These are phyloP conservation scores for Crossaster papposus DNA, from an alignment of 53 echinoderm and acorn worm species.

Conservation along the genomic window DNA sequence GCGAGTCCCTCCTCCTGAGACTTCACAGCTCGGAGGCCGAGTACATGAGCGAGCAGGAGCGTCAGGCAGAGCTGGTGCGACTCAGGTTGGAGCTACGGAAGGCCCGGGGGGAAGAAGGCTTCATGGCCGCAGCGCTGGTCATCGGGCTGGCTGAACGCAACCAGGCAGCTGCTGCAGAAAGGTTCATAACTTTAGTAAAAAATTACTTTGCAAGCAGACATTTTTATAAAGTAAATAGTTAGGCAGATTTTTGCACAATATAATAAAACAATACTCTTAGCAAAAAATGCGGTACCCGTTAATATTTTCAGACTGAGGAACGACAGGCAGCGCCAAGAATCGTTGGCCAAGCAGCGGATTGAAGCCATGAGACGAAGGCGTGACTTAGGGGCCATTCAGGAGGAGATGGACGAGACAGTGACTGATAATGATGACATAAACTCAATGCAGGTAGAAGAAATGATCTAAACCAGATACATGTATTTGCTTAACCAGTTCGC, in stretches of 20 bases:
- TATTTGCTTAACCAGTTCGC: too few species aligned
- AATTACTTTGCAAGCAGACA: neutral
- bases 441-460: constrained; percentile 80
- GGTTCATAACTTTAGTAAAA: constrained; percentile 45
- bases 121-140: constrained; percentile 87
- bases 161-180: constrained; percentile 81
- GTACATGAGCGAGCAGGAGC: constrained; percentile 91
- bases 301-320: constrained; percentile 70
- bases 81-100: constrained; percentile 88
- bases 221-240: neutral
- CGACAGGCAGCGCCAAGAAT: constrained; percentile 86
- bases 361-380: constrained; percentile 71
- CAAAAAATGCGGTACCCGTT: neutral
- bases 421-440: constrained; percentile 84
- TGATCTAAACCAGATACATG: neutral
- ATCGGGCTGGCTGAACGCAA: constrained; percentile 92
- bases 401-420: constrained; percentile 69
- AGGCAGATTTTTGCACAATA: too few species aligned
- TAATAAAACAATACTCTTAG: too few species aligned
- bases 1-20: constrained; percentile 79
- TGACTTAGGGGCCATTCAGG: constrained; percentile 57
- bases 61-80: constrained; percentile 87
- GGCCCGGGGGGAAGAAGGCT: constrained; percentile 89
- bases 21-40: constrained; percentile 76
- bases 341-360: constrained; percentile 74